These are phyloP conservation scores for Poeciliopsis gracilis DNA, from an alignment of 2,797 vertebrate genomes.

Conservation along the genomic window DNA sequence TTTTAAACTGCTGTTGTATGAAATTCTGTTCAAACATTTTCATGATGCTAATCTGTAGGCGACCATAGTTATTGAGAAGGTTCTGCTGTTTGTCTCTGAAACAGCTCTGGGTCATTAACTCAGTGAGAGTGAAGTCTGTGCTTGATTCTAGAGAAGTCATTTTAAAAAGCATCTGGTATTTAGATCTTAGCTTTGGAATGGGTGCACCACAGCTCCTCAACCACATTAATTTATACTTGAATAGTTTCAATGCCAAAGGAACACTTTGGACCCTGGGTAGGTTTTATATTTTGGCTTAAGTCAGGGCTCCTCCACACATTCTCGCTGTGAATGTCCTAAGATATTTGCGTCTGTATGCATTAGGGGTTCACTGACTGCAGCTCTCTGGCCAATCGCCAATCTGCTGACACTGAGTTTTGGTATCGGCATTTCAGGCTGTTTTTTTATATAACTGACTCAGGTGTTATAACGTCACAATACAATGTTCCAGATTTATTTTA, in stretches of 20 bases:
- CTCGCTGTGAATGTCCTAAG: background rate
- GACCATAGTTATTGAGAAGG: background rate
- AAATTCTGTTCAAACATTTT: background rate
- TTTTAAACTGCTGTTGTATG: background rate
- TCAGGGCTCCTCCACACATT: background rate
- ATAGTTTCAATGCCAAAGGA: background rate
- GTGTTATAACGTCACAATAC: too few species aligned
- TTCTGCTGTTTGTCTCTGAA: background rate
- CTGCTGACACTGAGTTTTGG: too few species aligned
- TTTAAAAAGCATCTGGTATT: background rate
- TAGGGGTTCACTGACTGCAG: too few species aligned
- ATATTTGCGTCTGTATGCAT: background rate
- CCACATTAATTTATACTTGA: background rate
- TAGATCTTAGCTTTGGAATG: background rate
- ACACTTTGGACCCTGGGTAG: background rate
- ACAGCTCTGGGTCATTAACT: background rate
- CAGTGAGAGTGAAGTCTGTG: background rate
- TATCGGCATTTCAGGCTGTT: too few species aligned
- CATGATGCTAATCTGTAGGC: background rate
- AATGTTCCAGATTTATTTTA: too few species aligned
- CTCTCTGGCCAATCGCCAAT: too few species aligned
- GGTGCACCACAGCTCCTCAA: background rate
- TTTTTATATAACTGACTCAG: too few species aligned
- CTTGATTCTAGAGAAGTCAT: background rate
- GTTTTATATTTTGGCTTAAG: background rate